These are phyloP conservation scores for Mechanitis messenoides DNA, from an alignment of 2,888 invertebrate species.

Conservation along the genomic window DNA sequence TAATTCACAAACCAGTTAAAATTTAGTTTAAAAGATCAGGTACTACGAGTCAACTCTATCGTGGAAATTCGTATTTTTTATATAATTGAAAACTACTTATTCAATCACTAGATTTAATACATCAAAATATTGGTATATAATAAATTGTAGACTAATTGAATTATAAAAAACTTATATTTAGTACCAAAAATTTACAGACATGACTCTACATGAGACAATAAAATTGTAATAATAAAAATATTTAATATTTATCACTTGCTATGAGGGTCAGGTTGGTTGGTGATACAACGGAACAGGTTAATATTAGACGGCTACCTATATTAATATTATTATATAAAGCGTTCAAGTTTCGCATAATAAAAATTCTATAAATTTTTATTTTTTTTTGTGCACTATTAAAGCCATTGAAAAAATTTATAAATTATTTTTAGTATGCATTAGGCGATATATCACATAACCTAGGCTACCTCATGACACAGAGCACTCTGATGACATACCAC, in stretches of 20 bases:
- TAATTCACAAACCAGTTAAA: too few relatives aligned
- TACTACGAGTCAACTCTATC: too few relatives aligned
- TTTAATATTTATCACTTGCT: too few relatives aligned
- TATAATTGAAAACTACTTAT: too few relatives aligned
- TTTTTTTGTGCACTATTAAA: slow-evolving; percentile 68
- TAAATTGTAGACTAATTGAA: slow-evolving; percentile 4
- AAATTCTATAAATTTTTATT: slow-evolving; percentile 32
- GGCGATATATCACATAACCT: slow-evolving; percentile 65
- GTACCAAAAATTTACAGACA: not conserved
- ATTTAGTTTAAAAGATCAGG: too few relatives aligned
- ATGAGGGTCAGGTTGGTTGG: too few relatives aligned
- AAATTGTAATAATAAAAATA: too few relatives aligned
- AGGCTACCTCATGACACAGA: slow-evolving; percentile 40
- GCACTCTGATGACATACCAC: slow-evolving; percentile 10
- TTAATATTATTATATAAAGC: slow-evolving; percentile 33
- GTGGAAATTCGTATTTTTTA: too few relatives aligned
- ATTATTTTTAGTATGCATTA: slow-evolving; percentile 53
- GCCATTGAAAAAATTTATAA: slow-evolving; percentile 49
- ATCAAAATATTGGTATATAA: too few relatives aligned
- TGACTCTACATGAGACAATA: too few relatives aligned
- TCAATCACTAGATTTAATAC: too few relatives aligned
- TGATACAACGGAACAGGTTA: not conserved
- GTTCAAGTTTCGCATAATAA: slow-evolving; percentile 28
- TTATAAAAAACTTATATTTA: slow-evolving; percentile 7
- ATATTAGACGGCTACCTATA: slow-evolving; percentile 27